These are phyloP conservation scores for Epizoanthus illoricatus DNA, from an alignment of 92 coral and sea anemone genomes.

Conservation along the genomic window DNA sequence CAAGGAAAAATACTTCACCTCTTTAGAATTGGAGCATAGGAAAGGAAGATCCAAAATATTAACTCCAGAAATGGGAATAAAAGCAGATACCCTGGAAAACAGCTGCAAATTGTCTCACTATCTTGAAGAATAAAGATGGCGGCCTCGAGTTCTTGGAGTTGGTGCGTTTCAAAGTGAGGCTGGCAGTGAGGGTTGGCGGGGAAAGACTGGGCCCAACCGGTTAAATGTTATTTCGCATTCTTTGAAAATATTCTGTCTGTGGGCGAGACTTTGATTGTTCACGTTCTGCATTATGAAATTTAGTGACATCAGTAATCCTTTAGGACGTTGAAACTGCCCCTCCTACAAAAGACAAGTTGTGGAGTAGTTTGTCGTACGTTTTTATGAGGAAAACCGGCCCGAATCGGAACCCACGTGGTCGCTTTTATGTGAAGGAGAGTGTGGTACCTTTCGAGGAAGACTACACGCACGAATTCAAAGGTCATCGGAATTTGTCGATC, in stretches of 20 bases:
- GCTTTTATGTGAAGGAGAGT: constrained; percentile 61
- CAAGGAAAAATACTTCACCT: constrained; percentile 16
- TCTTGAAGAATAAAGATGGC: constrained; percentile 71
- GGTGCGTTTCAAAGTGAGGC: constrained; percentile 74
- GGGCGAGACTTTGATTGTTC: no score
- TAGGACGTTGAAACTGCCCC: background rate
- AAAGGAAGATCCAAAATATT: background rate
- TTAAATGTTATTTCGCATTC: background rate
- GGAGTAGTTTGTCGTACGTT: background rate
- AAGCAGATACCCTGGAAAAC: constrained; percentile 57
- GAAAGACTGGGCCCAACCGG: constrained; percentile 14
- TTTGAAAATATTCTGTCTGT: background rate
- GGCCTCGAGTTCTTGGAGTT: constrained; percentile 68
- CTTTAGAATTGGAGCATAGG: constrained; percentile 3
- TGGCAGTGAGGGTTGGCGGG: constrained; percentile 45
- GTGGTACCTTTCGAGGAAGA: constrained; percentile 89
- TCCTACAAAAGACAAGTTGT: background rate
- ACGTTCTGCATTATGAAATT: no score
- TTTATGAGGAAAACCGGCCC: constrained; percentile 32
- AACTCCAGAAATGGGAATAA: constrained; percentile 19
- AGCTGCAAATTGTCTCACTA: constrained; percentile 51
- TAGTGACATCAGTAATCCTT: background rate
- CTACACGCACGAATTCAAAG: constrained; percentile 83
- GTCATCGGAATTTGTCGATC: constrained; percentile 81
- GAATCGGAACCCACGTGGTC: constrained; percentile 26